phyloP scores from a whole-genome alignment of 2,888 invertebrate species.

The Pachycephus smyrnensis region DNA sequence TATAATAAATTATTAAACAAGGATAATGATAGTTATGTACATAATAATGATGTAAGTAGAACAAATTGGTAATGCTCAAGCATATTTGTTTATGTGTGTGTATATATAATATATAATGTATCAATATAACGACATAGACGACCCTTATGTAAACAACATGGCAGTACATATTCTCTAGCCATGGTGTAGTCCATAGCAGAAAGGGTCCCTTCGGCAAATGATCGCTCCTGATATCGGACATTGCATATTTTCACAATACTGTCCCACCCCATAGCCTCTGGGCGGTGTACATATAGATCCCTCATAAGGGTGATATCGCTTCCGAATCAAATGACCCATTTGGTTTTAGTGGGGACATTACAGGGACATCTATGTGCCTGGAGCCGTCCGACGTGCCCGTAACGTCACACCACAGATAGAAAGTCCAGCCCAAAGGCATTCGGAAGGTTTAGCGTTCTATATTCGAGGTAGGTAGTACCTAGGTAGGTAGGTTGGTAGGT shows the following conservation, averaged over 20 bases:
- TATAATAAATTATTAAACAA: neutral
- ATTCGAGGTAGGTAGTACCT: neutral
- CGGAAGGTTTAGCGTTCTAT: conserved; percentile 12
- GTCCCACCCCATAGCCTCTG: conserved; percentile 31
- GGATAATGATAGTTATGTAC: neutral
- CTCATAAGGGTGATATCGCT: conserved; percentile 64
- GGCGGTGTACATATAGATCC: conserved; percentile 47
- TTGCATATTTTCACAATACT: conserved; percentile 58
- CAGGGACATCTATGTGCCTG: conserved; percentile 61
- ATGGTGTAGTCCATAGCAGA: neutral
- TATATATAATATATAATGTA: neutral
- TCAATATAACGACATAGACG: neutral
- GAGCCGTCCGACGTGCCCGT: conserved; percentile 38
- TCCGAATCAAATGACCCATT: conserved; percentile 67
- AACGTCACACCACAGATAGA: conserved; percentile 42
- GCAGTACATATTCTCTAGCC: neutral
- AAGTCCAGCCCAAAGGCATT: conserved; percentile 55
- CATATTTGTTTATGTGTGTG: no score
- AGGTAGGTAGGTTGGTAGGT: neutral
- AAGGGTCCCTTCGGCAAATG: conserved; percentile 21
- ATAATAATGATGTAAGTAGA: no score
- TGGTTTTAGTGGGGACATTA: conserved; percentile 62
- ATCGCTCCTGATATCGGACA: conserved; percentile 53
- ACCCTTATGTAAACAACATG: neutral
- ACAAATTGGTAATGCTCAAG: neutral